phyloP scores from a whole-genome alignment of 2,888 invertebrate genomes.

The Lasioglossum figueresi region DNA sequence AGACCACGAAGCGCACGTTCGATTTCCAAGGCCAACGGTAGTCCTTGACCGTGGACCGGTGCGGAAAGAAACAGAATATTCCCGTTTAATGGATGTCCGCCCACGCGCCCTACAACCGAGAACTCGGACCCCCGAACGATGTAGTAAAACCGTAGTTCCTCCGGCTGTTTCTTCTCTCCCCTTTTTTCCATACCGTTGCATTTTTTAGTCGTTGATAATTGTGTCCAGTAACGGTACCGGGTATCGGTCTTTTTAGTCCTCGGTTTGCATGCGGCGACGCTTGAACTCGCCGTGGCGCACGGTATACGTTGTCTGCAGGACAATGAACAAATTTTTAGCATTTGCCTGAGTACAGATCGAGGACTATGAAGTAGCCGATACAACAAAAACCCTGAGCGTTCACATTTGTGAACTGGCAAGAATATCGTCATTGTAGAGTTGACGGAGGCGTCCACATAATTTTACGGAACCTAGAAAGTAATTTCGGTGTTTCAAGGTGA shows the following conservation, averaged over 20 bases:
- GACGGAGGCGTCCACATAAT: too few species aligned
- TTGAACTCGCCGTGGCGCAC: background rate
- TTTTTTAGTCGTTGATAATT: constrained; percentile 70
- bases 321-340: background rate
- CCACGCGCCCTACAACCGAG: background rate
- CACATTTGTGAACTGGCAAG: too few species aligned
- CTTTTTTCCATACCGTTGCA: background rate
- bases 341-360: too few species aligned
- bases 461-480: too few species aligned
- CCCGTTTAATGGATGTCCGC: background rate
- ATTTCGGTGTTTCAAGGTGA: too few species aligned
- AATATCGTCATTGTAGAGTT: too few species aligned
- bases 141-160: background rate
- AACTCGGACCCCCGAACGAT: background rate
- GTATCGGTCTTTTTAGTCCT: constrained; percentile 61
- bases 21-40: background rate
- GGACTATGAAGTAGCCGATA: too few species aligned
- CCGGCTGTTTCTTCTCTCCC: background rate
- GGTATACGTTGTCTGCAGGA: background rate
- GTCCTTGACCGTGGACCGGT: background rate
- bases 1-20: background rate
- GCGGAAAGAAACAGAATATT: background rate
- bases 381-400: too few species aligned
- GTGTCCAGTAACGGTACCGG: constrained; percentile 73
- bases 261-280: constrained; percentile 52